These are phyloP conservation scores for Maconellicoccus hirsutus DNA, from an alignment of 1,140 invertebrate genomes.

Conservation along the genomic window DNA sequence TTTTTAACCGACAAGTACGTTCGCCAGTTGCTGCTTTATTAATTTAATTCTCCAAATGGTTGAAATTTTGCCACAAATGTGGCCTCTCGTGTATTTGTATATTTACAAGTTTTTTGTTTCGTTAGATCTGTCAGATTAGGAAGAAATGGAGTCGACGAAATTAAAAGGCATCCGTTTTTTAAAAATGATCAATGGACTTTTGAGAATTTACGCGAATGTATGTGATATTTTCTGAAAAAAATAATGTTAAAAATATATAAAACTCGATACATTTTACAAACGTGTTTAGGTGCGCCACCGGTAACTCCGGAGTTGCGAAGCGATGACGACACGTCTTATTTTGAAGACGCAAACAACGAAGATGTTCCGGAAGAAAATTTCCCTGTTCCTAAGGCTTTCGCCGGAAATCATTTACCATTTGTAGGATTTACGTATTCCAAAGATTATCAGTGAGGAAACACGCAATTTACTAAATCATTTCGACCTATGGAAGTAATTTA, in stretches of 20 bases:
- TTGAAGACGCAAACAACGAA: constrained; percentile 93
- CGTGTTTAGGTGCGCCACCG: constrained; percentile 63
- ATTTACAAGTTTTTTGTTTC: no score
- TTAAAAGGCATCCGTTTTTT: constrained; percentile 91
- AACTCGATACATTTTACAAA: background rate
- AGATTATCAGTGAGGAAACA: constrained; percentile 54
- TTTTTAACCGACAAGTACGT: constrained; percentile 75
- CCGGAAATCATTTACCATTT: constrained; percentile 96
- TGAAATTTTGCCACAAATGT: no score
- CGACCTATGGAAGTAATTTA: no score
- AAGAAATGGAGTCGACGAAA: constrained; percentile 86
- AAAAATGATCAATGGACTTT: constrained; percentile 96
- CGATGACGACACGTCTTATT: constrained; percentile 97
- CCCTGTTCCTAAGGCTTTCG: constrained; percentile 91
- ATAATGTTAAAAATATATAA: no score
- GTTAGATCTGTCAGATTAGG: constrained; percentile 74
- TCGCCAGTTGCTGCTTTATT: background rate
- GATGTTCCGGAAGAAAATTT: constrained; percentile 82
- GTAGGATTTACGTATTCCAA: constrained; percentile 96
- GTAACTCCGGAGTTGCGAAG: constrained; percentile 89
- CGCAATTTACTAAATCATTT: background rate
- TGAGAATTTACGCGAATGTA: constrained; percentile 81
- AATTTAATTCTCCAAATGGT: no score
- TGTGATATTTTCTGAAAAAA: constrained; percentile 26
- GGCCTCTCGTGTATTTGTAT: no score